Base-by-base conservation (phyloP, 2,888 invertebrate genomes). In the Xestia rhomboidea region DNA sequence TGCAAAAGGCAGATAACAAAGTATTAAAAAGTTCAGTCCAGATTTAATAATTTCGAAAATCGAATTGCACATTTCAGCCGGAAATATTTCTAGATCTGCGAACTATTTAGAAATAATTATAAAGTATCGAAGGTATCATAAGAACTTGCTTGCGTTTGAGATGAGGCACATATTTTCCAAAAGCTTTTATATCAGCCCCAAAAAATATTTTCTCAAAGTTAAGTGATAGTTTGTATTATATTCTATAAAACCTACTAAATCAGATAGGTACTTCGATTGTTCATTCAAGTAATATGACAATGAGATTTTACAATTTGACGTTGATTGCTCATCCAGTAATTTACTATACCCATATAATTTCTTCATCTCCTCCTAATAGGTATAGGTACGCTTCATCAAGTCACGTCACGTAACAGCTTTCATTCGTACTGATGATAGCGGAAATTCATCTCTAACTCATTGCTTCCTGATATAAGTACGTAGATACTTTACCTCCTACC, bases 321-420 rank as follows among this genome's bases (percentile, higher is more conserved):
- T 8, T 38, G 10, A 38, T 41, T 51, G 11, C 15, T 64, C 18
- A 15, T 68, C 38, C n/a, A 41, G 54, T 30, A 24, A 18, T 21
- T 68, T 77, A n/a, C n/a, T 11, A n/a, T 41, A 27, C 41, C 4
- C 18, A 46, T 63, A 21, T 44, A 15, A 34, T 15, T 38, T 41
- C 30, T 46, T 46, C 11, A 38, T 69, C 24, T 27, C 41, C 27
- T 68, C 60, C 38, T 57, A 70, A 80, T 46, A 30, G 30, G 27
- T 30, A 57, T 46, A n/a, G n/a, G n/a, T n/a, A 54, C 27, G 44
- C 44, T 46, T 8, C 62, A 66, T 54, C 15, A 24, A 41, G 21
- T 15, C 15, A 70, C 7, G 21, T 27, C 63, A 73, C 84, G 70
- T 68, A 79, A 79, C 30, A 71, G 34, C 70, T 84, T 82, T 79